A percentile compares a stretch with the other conserved stretches of the same genome.
Evolutionary conservation across 2,888 invertebrate species (phyloP).

Genomic region (Lasioglossum lativentre): DNA sequence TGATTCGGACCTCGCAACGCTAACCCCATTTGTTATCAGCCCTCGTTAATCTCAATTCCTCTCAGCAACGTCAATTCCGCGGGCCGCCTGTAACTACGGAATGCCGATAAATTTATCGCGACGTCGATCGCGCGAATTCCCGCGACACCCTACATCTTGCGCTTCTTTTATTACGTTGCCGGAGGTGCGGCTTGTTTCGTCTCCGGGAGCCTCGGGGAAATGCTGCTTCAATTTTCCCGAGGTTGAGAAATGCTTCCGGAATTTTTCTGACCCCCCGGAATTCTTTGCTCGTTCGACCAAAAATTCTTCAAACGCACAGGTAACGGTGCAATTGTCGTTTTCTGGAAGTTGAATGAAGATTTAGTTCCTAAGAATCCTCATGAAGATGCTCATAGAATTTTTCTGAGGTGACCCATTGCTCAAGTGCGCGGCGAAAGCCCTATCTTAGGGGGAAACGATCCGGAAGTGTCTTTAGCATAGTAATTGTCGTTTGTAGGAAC

Average conservation of each 20-base stretch:
- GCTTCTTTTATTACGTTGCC: slow-evolving; percentile 20
- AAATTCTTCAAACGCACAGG: neutral
- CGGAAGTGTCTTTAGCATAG: too few relatives aligned
- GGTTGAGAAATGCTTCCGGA: neutral
- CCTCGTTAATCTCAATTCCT: slow-evolving; percentile 70
- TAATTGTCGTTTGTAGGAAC: too few relatives aligned
- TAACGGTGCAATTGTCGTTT: neutral
- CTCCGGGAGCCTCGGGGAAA: neutral
- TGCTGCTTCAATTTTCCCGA: neutral
- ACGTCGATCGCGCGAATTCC: slow-evolving; percentile 40
- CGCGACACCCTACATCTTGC: slow-evolving; percentile 3
- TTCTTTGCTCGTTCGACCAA: neutral
- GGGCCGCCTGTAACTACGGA: slow-evolving; percentile 51
- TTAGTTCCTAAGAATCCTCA: neutral
- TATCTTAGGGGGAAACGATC: too few relatives aligned
- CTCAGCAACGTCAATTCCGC: slow-evolving; percentile 59
- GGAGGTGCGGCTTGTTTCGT: neutral
- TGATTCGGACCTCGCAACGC: slow-evolving; percentile 32
- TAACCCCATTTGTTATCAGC: slow-evolving; percentile 66
- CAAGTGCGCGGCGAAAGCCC: neutral
- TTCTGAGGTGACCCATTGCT: neutral
- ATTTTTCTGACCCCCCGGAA: neutral
- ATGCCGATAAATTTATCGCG: slow-evolving; percentile 68
- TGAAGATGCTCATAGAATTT: neutral
- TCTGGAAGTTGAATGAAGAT: neutral